Evolutionary conservation across 23 tunicate species (phyloP), one percentile per base, ranked within the genome.

Genomic region (Pegea sp.): DNA sequence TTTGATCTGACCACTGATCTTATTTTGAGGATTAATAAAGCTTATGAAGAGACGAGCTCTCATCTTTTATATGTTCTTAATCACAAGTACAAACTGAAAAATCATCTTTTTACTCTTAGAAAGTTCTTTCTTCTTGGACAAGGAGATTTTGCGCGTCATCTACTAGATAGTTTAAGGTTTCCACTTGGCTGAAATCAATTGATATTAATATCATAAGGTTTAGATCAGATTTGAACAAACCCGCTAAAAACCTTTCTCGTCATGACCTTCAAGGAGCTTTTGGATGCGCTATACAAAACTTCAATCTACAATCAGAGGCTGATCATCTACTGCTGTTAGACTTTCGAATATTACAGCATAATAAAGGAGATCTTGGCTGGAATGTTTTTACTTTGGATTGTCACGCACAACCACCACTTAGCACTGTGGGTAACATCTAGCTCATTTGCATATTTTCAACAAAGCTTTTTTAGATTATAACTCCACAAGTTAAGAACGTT

Each of bases 341-440:
- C 58, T 64, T 89, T 46, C 81, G 98, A 0, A 54, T 89, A 33
- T 76, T 76, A 28, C 86, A 76, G 44, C 73, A 71, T 34, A 89
- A 89, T 46, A 84, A 84, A 7, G 98, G 98, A 5, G 98, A 89
- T 57, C 51, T 52, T 20, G 98, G 98, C 2, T 89, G 98, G 98
- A 84, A 89, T 53, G 80, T 89, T 1, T 89, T 89, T 63, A 76
- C 78, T 55, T 62, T 87, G 18, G 88, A 89, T 44, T 89, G 77
- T 42, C 81, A 76, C 68, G 62, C 77, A 7, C 70, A 76, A 61
- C 80, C 77, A 20, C 98, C 98, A 11, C 66, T 89, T 3, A 70
- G 62, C 48, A 89, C 98, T 1, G 74, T 89, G 29, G 34, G 61
- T 51, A 51, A 18, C 7, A 7, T 16, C 19, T 51, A 16, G 7